Percentiles rank a stretch among this genome's conserved stretches.
phyloP scores from a whole-genome alignment of 2,888 invertebrate species.

The Lordiphosa fenestrarum region DNA sequence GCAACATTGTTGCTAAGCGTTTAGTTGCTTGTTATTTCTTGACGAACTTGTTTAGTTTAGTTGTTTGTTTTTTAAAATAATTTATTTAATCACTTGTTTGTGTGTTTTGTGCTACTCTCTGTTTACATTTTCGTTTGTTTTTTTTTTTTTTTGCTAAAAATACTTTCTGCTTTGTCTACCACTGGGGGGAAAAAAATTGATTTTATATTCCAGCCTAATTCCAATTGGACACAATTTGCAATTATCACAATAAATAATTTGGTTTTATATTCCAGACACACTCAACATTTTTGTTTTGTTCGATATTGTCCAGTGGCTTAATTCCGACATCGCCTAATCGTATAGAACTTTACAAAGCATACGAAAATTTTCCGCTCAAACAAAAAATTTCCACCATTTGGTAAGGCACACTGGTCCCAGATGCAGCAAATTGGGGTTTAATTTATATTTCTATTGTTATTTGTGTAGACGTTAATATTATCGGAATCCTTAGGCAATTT shows the following conservation, averaged over 20 bases:
- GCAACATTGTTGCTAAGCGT: conserved; percentile 58
- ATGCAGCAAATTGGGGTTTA: background rate
- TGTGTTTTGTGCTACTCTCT: conserved; percentile 25
- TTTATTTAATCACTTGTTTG: conserved; percentile 5
- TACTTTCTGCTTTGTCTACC: conserved; percentile 41
- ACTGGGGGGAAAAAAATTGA: conserved; percentile 30
- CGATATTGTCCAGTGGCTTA: conserved; percentile 20
- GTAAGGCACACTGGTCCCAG: conserved; percentile 20
- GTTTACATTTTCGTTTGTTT: conserved; percentile 56
- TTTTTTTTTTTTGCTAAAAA: conserved; percentile 26
- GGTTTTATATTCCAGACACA: conserved; percentile 6
- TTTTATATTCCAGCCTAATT: conserved; percentile 1
- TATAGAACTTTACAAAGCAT: conserved; percentile 34
- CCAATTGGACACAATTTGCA: too few species aligned
- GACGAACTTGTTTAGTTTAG: conserved; percentile 14
- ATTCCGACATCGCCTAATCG: conserved; percentile 32
- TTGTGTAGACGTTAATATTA: background rate
- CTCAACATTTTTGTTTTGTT: conserved; percentile 23
- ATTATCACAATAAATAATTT: too few species aligned
- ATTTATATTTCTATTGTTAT: background rate
- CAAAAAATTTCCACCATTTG: conserved; percentile 44
- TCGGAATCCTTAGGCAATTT: background rate
- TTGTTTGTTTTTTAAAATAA: conserved; percentile 18
- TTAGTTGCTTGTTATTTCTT: conserved; percentile 20
- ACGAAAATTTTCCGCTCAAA: conserved; percentile 49